Evolutionary conservation across 2,797 vertebrate genomes (phyloP).

Genomic region (Pyrocephalus nanus): DNA sequence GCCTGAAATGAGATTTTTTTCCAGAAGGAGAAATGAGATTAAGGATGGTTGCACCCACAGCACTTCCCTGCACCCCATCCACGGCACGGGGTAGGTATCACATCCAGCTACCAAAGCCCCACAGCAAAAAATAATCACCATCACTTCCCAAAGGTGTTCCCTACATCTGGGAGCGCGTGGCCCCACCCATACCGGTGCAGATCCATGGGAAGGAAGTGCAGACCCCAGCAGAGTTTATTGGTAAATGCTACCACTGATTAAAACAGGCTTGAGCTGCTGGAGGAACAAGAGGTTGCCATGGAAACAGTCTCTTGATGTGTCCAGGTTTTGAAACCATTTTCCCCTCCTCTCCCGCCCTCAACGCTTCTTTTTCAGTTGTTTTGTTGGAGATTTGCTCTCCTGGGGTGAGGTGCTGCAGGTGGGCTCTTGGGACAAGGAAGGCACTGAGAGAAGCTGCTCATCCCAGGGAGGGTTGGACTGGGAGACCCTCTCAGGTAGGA

Average conservation of each 20-base stretch:
- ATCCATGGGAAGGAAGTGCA: background rate
- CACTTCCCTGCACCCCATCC: too few relatives aligned
- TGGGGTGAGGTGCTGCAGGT: background rate
- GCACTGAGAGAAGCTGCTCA: background rate
- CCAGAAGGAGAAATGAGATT: fast-evolving
- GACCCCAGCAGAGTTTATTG: constrained; percentile 41
- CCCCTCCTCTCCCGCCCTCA: background rate
- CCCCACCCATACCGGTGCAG: background rate
- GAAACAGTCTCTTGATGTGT: constrained; percentile 79
- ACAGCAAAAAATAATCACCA: background rate
- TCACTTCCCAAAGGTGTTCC: background rate
- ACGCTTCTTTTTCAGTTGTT: background rate
- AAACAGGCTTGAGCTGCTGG: constrained; percentile 74
- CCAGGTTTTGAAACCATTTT: constrained; percentile 74
- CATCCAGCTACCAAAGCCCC: fast-evolving
- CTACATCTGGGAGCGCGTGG: fast-evolving
- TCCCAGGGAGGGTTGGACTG: background rate
- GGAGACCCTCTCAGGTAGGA: fast-evolving
- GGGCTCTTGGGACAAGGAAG: background rate
- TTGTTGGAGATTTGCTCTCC: constrained; percentile 29
- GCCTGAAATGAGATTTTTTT: background rate
- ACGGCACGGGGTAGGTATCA: fast-evolving
- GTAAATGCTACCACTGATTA: constrained; percentile 62
- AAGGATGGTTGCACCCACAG: background rate
- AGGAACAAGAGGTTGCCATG: constrained; percentile 76